phyloP scores from a whole-genome alignment of 2,113 vertebrate genomes.

The Xenus cinereus region DNA sequence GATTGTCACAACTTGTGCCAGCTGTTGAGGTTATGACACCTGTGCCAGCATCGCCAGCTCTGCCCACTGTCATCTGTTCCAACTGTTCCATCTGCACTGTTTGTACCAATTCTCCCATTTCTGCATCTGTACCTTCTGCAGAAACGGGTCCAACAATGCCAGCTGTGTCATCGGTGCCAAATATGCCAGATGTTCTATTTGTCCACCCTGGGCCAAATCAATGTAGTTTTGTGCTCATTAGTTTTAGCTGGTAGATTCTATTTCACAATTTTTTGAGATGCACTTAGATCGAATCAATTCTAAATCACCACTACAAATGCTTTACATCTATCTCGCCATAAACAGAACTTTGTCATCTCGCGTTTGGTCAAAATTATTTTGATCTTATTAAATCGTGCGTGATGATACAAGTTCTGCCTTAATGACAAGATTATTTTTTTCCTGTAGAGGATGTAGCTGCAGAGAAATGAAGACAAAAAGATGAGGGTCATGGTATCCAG shows the following conservation, averaged over 20 bases:
- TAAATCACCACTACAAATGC: slow-evolving; percentile 67
- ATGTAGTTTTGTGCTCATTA: slow-evolving; percentile 95
- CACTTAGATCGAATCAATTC: slow-evolving; percentile 77
- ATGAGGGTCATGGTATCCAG: slow-evolving; percentile 38
- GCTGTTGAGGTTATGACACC: slow-evolving; percentile 99
- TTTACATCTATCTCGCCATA: slow-evolving; percentile 63
- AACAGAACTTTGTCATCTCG: slow-evolving; percentile 36
- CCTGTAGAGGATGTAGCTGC: slow-evolving; percentile 9
- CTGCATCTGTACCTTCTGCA: slow-evolving; percentile 98
- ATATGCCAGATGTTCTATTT: slow-evolving; percentile 99
- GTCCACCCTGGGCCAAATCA: slow-evolving; percentile 96
- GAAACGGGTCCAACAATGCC: slow-evolving; percentile 94
- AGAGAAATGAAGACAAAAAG: slow-evolving; percentile 27
- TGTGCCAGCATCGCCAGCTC: slow-evolving; percentile 94
- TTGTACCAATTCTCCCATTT: slow-evolving; percentile 92
- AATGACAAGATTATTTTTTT: slow-evolving; percentile 13
- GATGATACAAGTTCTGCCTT: neutral
- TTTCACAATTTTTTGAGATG: slow-evolving; percentile 81
- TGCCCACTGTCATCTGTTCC: slow-evolving; percentile 98
- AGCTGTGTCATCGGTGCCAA: slow-evolving; percentile 93
- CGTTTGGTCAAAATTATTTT: slow-evolving; percentile 41
- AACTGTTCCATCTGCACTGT: slow-evolving; percentile 95
- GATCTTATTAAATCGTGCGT: neutral
- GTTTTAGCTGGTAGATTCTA: slow-evolving; percentile 92
- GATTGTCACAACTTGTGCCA: slow-evolving; percentile 99